Conservation (phyloP, 2,888 invertebrate species). For the Cephus sareptanus region DNA sequence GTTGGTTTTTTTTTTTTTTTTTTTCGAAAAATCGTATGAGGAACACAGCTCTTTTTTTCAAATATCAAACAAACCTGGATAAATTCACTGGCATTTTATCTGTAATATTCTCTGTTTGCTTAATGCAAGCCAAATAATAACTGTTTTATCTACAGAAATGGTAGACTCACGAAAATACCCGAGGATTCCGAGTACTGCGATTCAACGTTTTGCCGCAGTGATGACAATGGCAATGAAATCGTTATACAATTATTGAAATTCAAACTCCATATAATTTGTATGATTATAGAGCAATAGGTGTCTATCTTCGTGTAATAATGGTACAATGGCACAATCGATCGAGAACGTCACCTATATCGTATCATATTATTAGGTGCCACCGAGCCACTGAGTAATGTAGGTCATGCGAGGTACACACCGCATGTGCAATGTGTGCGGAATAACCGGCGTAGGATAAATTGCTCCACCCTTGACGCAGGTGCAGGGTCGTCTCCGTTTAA, state of each 20-base stretch:
- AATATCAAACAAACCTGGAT: background rate
- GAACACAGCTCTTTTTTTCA: too few species aligned
- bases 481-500: slow-evolving; percentile 1
- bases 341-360: slow-evolving; percentile 6
- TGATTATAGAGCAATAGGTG: background rate
- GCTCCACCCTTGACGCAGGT: slow-evolving; percentile 8
- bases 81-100: background rate
- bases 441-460: slow-evolving; percentile 5
- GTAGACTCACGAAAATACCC: too few species aligned
- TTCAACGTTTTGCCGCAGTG: background rate
- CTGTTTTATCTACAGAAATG: too few species aligned
- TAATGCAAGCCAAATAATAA: too few species aligned
- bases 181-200: background rate
- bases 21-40: too few species aligned
- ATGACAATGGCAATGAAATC: background rate
- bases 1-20: too few species aligned
- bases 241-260: background rate
- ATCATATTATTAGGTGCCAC: slow-evolving; percentile 20
- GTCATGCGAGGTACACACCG: slow-evolving; percentile 16
- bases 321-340: slow-evolving; percentile 12
- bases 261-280: background rate
- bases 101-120: too few species aligned
- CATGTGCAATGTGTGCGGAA: slow-evolving; percentile 11
- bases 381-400: slow-evolving; percentile 15
- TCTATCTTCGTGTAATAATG: slow-evolving; percentile 1